Base-by-base conservation (phyloP, 2,113 vertebrate genomes). In the Neogobius melanostomus region DNA sequence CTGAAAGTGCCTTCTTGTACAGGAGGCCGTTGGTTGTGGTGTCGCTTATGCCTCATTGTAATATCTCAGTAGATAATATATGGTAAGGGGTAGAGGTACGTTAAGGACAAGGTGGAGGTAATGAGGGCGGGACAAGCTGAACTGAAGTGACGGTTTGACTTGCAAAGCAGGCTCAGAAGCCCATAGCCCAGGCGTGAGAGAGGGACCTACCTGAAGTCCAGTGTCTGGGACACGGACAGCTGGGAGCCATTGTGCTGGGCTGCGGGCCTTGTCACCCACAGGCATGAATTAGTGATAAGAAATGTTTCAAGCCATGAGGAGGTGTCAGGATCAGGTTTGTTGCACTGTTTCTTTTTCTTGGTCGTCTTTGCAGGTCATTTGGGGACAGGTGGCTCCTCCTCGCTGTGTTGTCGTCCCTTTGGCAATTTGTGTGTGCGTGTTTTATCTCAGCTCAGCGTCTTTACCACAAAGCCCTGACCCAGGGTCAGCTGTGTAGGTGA, bases 321-420 rank as follows among this genome's bases (percentile, higher is more conserved):
- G 91, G 92, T 89, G 90, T 92, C 84, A 80, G 91, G 92, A 94
- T 93, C 91, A 90, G 91, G 91, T 92, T 92, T 88, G 92, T 92
- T 87, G 90, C 82, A 48, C 72, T 74, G 76, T 88, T 90, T 88
- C 86, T 79, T 85, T 71, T 73, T 85, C 87, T 85, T 74, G 65
- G 71, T 77, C 62, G 72, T 76, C 76, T 81, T 76, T 75, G 66
- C 15, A 45, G 85, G 90, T 91, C 82, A 89, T 89, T 79, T 57
- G 46, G 68, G 89, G 87, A 91, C 90, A 86, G 76, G 72, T 76
- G 75, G 87, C 75, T 83, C 64, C 62, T 79, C 72, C 79, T 79
- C 84, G 63, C 64, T 49, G 71, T 80, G 68, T 42, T 70, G 75
- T 81, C 65, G 70, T 72, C 81, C 78, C 21, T 50, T 66, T 84